Conservation (phyloP, 2,797 vertebrate genomes). For the Schizopygopsis malacanthus region DNA sequence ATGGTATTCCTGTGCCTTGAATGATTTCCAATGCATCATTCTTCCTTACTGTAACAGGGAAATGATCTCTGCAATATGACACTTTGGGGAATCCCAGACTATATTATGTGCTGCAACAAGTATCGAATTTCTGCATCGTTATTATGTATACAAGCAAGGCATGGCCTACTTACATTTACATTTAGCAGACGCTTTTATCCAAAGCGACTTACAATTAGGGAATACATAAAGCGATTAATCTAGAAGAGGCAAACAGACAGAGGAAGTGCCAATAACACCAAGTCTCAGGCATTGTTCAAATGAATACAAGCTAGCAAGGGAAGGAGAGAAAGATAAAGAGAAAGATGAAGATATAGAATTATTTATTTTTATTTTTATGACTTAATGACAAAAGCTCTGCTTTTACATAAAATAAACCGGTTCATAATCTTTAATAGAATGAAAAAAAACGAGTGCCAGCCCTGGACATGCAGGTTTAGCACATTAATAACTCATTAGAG, state of each 20-base stretch:
- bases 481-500: conserved; percentile 49
- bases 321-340: too few relatives aligned
- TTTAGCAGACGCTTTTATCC: too few relatives aligned
- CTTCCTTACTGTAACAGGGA: background rate
- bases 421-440: conserved; percentile 3
- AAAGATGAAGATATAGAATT: too few relatives aligned
- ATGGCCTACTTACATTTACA: too few relatives aligned
- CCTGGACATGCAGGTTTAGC: conserved; percentile 16
- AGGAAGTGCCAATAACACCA: too few relatives aligned
- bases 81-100: conserved; percentile 29
- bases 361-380: too few relatives aligned
- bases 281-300: too few relatives aligned
- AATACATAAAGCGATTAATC: too few relatives aligned
- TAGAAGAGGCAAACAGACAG: too few relatives aligned
- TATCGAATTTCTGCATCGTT: background rate
- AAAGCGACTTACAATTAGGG: too few relatives aligned
- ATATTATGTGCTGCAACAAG: background rate
- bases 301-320: too few relatives aligned
- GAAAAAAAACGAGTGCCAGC: background rate
- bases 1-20: background rate
- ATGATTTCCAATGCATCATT: conserved; percentile 7
- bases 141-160: background rate
- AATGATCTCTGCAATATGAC: background rate
- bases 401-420: background rate
- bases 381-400: too few relatives aligned